Percentiles rank a stretch among this genome's conserved stretches.
Evolutionary conservation across 2,888 invertebrate species (phyloP).

Genomic region (Nyleta sp.): DNA sequence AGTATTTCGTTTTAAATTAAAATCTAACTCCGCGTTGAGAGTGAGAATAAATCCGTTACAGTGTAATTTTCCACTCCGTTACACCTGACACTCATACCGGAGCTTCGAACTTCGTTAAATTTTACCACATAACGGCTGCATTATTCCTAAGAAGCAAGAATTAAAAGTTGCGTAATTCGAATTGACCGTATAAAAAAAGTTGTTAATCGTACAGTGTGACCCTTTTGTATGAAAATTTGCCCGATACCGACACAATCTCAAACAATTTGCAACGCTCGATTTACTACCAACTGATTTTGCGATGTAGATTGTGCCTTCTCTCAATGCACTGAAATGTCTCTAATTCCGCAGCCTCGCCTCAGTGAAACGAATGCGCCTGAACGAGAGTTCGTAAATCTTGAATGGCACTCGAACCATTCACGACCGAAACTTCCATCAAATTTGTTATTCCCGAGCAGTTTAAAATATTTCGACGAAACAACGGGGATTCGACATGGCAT

Average conservation of each 20-base stretch:
- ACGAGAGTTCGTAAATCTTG: slow-evolving; percentile 54
- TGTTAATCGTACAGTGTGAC: too few relatives aligned
- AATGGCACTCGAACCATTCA: slow-evolving; percentile 47
- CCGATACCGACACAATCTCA: slow-evolving; percentile 19
- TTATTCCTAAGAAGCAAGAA: too few relatives aligned
- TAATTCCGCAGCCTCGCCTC: slow-evolving; percentile 45
- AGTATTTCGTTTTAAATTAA: too few relatives aligned
- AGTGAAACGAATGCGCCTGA: slow-evolving; percentile 39
- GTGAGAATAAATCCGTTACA: too few relatives aligned
- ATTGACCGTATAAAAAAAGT: too few relatives aligned
- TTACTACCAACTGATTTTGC: slow-evolving; percentile 48
- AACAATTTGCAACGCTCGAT: slow-evolving; percentile 48
- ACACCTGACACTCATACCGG: too few relatives aligned
- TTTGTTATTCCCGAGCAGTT: slow-evolving; percentile 49
- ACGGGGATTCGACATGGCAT: slow-evolving; percentile 37
- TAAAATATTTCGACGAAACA: slow-evolving; percentile 57
- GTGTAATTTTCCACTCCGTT: too few relatives aligned
- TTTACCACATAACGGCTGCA: too few relatives aligned
- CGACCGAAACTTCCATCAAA: slow-evolving; percentile 42
- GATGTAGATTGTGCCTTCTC: slow-evolving; percentile 45
- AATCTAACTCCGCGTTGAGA: too few relatives aligned
- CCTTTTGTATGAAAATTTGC: slow-evolving; percentile 17
- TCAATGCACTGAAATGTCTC: slow-evolving; percentile 47
- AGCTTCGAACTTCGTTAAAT: too few relatives aligned
- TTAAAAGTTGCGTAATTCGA: too few relatives aligned